phyloP scores from a whole-genome alignment of 1,140 invertebrate genomes.

The Ruditapes philippinarum region DNA sequence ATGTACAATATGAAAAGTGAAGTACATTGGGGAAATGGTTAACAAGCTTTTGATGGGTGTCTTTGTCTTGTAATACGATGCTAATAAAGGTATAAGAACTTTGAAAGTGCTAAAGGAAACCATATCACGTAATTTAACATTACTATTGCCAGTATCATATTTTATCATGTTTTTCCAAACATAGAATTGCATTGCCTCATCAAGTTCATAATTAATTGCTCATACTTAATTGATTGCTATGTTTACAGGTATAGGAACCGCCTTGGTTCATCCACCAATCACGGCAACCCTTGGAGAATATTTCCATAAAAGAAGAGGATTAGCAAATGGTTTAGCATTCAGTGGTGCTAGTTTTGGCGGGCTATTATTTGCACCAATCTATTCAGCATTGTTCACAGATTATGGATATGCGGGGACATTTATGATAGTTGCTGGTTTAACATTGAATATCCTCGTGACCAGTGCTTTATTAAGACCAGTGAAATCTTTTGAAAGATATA shows the following conservation, averaged over 20 bases:
- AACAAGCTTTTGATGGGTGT: no score
- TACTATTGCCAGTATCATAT: no score
- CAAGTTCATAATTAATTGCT: no score
- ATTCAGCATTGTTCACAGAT: conserved; percentile 51
- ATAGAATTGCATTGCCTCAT: no score
- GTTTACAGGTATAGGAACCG: conserved; percentile 48
- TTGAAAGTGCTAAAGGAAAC: no score
- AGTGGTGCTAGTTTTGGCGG: conserved; percentile 60
- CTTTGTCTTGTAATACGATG: no score
- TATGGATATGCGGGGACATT: conserved; percentile 49
- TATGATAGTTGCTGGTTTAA: conserved; percentile 55
- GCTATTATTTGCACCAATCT: conserved; percentile 55
- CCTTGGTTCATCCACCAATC: conserved; percentile 50
- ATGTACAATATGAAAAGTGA: no score
- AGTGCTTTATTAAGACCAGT: conserved; percentile 55
- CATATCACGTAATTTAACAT: no score
- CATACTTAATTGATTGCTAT: no score
- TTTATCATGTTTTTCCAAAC: no score
- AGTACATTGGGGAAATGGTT: no score
- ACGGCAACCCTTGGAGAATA: conserved; percentile 44
- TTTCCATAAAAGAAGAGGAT: conserved; percentile 50
- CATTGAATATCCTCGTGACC: conserved; percentile 30
- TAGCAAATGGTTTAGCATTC: conserved; percentile 51
- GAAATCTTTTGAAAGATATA: conserved; percentile 38
- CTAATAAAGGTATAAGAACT: no score